Conservation (phyloP, 2,888 invertebrate species). For the Colletes collaris region DNA sequence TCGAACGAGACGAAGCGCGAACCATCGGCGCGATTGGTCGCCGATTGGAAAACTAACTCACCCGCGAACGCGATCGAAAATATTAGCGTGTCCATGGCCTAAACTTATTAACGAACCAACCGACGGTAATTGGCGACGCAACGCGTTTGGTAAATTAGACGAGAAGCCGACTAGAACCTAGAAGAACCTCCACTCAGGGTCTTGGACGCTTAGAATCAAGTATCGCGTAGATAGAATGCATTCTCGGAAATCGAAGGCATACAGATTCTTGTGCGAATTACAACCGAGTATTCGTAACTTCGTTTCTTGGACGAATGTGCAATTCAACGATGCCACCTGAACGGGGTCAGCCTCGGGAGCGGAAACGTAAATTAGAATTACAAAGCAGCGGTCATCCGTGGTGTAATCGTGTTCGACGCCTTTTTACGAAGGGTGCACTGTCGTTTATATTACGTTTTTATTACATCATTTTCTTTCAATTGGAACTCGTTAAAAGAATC, state of each 20-base stretch:
- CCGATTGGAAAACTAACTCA: slow-evolving; percentile 57
- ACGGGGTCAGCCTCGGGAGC: slow-evolving; percentile 38
- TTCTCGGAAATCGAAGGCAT: too few relatives aligned
- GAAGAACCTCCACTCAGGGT: background rate
- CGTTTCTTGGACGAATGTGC: slow-evolving; percentile 21
- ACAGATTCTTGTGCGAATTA: too few relatives aligned
- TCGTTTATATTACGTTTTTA: slow-evolving; percentile 39
- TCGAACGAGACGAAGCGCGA: background rate
- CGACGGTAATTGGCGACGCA: background rate
- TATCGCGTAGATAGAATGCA: too few relatives aligned
- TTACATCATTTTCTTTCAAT: slow-evolving; percentile 60
- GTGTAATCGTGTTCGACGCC: slow-evolving; percentile 25
- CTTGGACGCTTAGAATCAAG: background rate
- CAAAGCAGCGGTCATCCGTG: slow-evolving; percentile 34
- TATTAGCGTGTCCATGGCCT: slow-evolving; percentile 68
- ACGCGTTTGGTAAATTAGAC: slow-evolving; percentile 39
- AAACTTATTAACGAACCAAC: slow-evolving; percentile 61
- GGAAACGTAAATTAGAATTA: slow-evolving; percentile 52
- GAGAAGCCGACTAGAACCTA: slow-evolving; percentile 26
- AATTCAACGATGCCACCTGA: slow-evolving; percentile 29
- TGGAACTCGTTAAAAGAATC: slow-evolving; percentile 54
- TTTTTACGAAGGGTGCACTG: slow-evolving; percentile 32
- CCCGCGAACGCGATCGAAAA: slow-evolving; percentile 56
- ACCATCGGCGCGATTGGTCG: background rate
- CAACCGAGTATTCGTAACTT: slow-evolving; percentile 9